A percentile compares a stretch with the other conserved stretches of the same genome.
Conservation (phyloP, 2,113 vertebrate genomes). For the Sylvilagus bachmani region DNA sequence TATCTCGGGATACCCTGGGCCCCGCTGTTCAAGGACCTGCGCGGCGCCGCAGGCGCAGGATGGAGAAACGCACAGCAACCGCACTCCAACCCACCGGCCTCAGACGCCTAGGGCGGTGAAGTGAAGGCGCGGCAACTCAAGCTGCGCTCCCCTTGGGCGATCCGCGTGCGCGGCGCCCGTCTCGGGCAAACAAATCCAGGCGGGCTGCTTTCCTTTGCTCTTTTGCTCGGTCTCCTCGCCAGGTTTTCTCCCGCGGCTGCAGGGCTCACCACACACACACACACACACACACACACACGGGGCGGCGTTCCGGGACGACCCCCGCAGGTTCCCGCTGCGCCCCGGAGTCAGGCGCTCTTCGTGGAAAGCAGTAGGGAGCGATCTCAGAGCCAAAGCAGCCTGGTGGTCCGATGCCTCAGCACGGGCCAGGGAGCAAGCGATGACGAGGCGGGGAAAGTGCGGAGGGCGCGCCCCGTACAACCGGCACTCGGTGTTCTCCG, state of each 20-base stretch:
- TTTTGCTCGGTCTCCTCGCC: background rate
- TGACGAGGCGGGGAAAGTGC: constrained; percentile 46
- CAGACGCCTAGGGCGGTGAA: background rate
- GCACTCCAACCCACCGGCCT: background rate
- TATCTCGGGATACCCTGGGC: constrained; percentile 44
- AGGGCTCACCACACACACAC: background rate
- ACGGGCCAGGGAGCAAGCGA: background rate
- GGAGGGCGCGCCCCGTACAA: constrained; percentile 37
- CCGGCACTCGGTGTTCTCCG: background rate
- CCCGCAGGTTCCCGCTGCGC: no score
- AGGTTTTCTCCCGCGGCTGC: background rate
- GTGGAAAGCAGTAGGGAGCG: no score
- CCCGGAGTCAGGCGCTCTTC: background rate
- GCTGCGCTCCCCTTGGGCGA: background rate
- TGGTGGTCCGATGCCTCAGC: constrained; percentile 37
- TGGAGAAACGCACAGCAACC: background rate
- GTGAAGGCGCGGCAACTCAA: background rate
- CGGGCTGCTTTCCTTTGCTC: background rate
- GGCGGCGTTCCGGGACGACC: no score
- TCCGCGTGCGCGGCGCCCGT: background rate
- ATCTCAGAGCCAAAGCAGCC: background rate
- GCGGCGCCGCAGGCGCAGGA: background rate
- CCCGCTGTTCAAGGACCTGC: background rate
- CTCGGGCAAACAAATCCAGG: constrained; percentile 40
- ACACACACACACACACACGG: background rate